Conservation (phyloP, 2,888 invertebrate species). For the Eurytoma adleriae region DNA sequence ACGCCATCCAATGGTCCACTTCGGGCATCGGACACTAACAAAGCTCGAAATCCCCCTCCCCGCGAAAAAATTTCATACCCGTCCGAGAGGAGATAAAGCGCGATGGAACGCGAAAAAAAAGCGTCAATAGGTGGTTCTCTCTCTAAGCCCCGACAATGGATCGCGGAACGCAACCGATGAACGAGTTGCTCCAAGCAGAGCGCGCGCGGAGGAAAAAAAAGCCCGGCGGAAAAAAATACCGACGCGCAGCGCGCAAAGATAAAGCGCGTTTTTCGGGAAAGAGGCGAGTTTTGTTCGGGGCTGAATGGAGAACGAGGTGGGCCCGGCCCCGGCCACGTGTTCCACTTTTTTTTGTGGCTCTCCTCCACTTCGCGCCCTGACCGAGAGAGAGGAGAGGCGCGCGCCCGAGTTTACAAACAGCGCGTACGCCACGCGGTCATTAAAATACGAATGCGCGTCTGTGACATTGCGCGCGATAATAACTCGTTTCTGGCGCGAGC, state of each 20-base stretch:
- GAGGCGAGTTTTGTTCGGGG: background rate
- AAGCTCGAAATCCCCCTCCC: no score
- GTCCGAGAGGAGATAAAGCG: no score
- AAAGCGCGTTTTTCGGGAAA: constrained; percentile 24
- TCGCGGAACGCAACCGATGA: no score
- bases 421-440: constrained; percentile 16
- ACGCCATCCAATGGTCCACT: no score
- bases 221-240: background rate
- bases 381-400: background rate
- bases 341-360: constrained; percentile 34
- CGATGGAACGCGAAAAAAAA: no score
- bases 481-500: no score
- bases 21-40: no score
- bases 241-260: constrained; percentile 3
- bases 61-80: no score
- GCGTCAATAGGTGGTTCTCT: no score
- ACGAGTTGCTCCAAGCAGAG: no score
- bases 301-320: constrained; percentile 15
- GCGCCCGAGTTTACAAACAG: constrained; percentile 38
- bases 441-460: constrained; percentile 29
- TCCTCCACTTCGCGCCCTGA: background rate
- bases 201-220: no score
- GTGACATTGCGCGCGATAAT: background rate
- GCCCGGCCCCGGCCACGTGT: constrained; percentile 26
- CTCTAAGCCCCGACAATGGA: no score